Conservation (phyloP, 2,797 vertebrate species). For the Neosilurus mollespiculum region DNA sequence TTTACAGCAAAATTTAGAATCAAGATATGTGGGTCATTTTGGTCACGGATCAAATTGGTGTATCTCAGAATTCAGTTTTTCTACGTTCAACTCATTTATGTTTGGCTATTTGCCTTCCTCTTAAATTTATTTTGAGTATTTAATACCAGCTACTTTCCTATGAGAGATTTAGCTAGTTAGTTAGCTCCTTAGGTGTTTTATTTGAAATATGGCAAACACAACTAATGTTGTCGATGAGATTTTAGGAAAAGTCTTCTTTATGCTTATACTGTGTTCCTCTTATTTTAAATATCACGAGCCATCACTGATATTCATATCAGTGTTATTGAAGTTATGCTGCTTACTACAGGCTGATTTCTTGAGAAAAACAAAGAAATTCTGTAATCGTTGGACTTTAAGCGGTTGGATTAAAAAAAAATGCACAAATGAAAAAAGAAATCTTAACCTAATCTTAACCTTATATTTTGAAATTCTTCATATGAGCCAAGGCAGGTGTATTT, state of each 20-base stretch:
- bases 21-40: too few species aligned
- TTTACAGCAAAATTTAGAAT: too few species aligned
- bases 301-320: not conserved
- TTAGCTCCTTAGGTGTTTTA: not conserved
- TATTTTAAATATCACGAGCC: constrained; percentile 1
- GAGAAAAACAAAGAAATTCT: not conserved
- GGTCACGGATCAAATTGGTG: too few species aligned
- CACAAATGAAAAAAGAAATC: too few species aligned
- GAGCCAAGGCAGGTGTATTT: too few species aligned
- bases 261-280: not conserved
- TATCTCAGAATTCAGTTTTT: too few species aligned
- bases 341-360: not conserved
- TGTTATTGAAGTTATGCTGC: not conserved
- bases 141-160: not conserved
- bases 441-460: not conserved
- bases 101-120: not conserved
- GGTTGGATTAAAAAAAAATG: not conserved
- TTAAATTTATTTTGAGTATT: not conserved
- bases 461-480: not conserved
- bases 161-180: not conserved
- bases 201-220: not conserved
- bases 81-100: not conserved
- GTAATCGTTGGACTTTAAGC: too few species aligned
- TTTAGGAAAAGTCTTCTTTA: not conserved
- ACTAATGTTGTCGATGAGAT: not conserved